Evolutionary conservation across 2,888 invertebrate genomes (phyloP), one percentile per base, ranked within the genome.

Genomic region (Sacculina carcini): DNA sequence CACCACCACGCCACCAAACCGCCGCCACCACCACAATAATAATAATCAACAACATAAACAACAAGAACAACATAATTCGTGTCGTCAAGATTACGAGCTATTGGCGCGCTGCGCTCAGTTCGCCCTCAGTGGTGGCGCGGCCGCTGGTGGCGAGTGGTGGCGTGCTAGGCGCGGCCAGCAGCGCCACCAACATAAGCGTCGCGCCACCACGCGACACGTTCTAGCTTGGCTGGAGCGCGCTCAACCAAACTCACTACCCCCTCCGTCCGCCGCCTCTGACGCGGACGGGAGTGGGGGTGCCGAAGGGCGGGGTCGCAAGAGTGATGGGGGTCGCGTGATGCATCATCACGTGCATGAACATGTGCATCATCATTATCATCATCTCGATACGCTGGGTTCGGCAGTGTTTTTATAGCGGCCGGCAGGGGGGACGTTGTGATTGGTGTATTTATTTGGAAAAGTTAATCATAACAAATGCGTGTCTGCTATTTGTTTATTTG

Each of bases 121-220:
- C 26, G 36, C 32, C n/a, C 32, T 50, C n/a, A 36, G 36, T 16
- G 44, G 7, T 32, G 29, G 21, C 12, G 12, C 10, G 51, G 44
- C 14, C 51, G 51, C 51, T 16, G 49, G 16, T 29, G 48, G 32
- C 51, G 40, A 34, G 23, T 34, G 14, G 26, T 23, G 31, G 50
- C 34, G 14, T 40, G 21, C 40, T 31, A 21, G 47, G 31, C 31
- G 46, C 56, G 32, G 24, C 46, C 50, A 46, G 32, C 51, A 32
- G 31, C 57, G 39, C 16, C 56, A 50, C 44, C 55, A 51, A 40
- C 51, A 47, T 5, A 39, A 29, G 5, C 31, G 32, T 9, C 52
- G 50, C 44, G 50, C 51, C 28, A 42, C 73, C 3, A 74, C 73
- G 73, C 71, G 71, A 10, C 73, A 73, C 58, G 70, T 72, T 19